These are phyloP conservation scores for Erpobdella octoculata DNA, from an alignment of 2,888 invertebrate genomes.

Conservation along the genomic window DNA sequence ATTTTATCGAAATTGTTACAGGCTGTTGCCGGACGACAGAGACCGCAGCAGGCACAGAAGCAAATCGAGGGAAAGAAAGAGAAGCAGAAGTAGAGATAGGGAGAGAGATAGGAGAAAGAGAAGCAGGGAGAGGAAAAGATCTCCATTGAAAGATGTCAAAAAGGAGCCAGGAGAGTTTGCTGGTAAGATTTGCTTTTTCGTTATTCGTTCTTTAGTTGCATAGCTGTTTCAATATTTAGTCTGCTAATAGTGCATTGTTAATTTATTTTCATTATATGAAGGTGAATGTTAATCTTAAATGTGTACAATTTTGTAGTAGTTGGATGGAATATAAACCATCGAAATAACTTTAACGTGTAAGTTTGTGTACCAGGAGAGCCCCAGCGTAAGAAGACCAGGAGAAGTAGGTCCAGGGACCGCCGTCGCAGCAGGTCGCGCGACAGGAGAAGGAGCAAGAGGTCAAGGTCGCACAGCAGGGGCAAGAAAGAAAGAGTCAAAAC, in stretches of 20 bases:
- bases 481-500: slow-evolving; percentile 21
- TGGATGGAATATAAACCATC: not conserved
- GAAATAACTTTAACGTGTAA: not conserved
- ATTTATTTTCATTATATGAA: not conserved
- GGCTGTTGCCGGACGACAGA: not conserved
- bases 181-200: too few relatives aligned
- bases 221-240: not conserved
- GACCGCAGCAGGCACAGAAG: slow-evolving; percentile 24
- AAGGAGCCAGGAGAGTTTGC: slow-evolving; percentile 20
- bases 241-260: not conserved
- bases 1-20: too few relatives aligned
- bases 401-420: slow-evolving; percentile 31
- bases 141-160: slow-evolving; percentile 24
- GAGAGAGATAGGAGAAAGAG: slow-evolving; percentile 23
- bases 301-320: not conserved
- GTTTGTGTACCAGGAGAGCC: slow-evolving; percentile 5
- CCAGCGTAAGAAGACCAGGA: slow-evolving; percentile 16
- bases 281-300: not conserved
- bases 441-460: slow-evolving; percentile 18
- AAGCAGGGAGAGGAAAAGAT: slow-evolving; percentile 27
- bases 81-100: slow-evolving; percentile 28
- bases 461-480: slow-evolving; percentile 4
- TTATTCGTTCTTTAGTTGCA: too few relatives aligned
- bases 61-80: slow-evolving; percentile 19
- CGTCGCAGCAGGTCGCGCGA: slow-evolving; percentile 31